A percentile compares a stretch with the other conserved stretches of the same genome.
phyloP scores from a whole-genome alignment of 92 coral and sea anemone species.

The Meandrina meandrites region DNA sequence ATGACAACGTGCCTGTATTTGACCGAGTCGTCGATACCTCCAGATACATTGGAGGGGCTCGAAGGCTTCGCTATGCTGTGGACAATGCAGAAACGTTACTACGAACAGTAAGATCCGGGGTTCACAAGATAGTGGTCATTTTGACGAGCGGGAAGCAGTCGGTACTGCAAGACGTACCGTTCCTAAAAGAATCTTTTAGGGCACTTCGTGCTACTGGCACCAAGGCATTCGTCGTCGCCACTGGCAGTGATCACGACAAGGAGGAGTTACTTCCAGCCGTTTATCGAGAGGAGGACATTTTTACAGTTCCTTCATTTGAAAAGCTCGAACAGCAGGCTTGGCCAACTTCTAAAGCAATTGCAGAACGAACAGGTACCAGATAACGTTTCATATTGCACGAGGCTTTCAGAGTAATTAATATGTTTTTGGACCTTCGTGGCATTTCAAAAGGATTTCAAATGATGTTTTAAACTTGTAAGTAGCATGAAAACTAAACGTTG shows the following conservation, averaged over 20 bases:
- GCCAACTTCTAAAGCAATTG: conserved; percentile 38
- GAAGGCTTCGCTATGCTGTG: conserved; percentile 67
- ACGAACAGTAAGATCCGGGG: conserved; percentile 41
- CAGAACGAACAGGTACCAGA: conserved; percentile 45
- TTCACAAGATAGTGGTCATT: conserved; percentile 60
- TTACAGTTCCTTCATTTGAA: conserved; percentile 39
- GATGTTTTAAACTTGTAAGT: background rate
- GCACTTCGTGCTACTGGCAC: conserved; percentile 64
- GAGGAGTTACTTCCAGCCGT: conserved; percentile 56
- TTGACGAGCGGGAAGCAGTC: conserved; percentile 65
- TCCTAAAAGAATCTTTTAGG: conserved; percentile 48
- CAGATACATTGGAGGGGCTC: conserved; percentile 43
- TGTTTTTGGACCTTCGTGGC: no score
- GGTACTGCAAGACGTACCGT: conserved; percentile 28
- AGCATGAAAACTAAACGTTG: background rate
- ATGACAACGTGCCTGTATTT: conserved; percentile 35
- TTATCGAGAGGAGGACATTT: conserved; percentile 53
- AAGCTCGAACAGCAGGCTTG: conserved; percentile 38
- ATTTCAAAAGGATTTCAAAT: no score
- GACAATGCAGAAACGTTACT: conserved; percentile 49
- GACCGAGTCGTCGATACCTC: conserved; percentile 53
- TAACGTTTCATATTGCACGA: background rate
- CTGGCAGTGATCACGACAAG: conserved; percentile 48
- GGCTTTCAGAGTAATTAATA: background rate
- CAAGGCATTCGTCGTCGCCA: conserved; percentile 63